These are phyloP conservation scores for Hylaeus anthracinus DNA, from an alignment of 1,140 invertebrate genomes.

Conservation along the genomic window DNA sequence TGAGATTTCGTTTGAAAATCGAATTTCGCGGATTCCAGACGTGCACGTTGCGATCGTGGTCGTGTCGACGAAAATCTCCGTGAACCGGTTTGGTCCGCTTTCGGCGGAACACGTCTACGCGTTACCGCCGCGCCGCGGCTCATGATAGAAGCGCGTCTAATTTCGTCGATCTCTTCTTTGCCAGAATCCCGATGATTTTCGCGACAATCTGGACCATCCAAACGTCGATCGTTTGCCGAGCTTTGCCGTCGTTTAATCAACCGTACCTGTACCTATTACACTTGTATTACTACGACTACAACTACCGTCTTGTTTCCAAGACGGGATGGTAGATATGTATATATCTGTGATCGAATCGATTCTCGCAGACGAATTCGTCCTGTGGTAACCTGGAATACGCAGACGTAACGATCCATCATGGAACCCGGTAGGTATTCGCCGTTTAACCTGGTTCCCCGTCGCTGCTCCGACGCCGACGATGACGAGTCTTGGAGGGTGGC, in stretches of 20 bases:
- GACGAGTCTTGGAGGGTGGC: slow-evolving; percentile 45
- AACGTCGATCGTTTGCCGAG: neutral
- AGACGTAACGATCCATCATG: slow-evolving; percentile 61
- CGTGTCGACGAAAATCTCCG: slow-evolving; percentile 30
- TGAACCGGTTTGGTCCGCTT: slow-evolving; percentile 45
- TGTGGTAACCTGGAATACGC: slow-evolving; percentile 30
- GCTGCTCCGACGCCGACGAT: slow-evolving; percentile 30
- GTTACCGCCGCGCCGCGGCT: neutral
- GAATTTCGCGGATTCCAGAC: neutral
- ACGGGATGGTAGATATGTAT: neutral
- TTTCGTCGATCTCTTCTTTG: slow-evolving; percentile 8
- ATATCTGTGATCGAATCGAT: slow-evolving; percentile 54
- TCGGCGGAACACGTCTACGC: neutral
- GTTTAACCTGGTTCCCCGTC: slow-evolving; percentile 55
- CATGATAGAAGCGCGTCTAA: slow-evolving; percentile 24
- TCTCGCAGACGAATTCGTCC: slow-evolving; percentile 36
- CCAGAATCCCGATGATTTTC: slow-evolving; percentile 5
- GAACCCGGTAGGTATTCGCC: slow-evolving; percentile 37
- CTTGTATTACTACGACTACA: neutral
- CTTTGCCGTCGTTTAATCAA: neutral
- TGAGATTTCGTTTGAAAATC: neutral
- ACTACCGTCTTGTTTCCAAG: neutral
- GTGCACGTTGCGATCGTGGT: neutral
- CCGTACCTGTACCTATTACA: too few relatives aligned
- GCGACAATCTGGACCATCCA: neutral